Percentiles rank a stretch among this genome's conserved stretches.
Conservation (phyloP, 2,797 vertebrate species). For the Oreortyx pictus region DNA sequence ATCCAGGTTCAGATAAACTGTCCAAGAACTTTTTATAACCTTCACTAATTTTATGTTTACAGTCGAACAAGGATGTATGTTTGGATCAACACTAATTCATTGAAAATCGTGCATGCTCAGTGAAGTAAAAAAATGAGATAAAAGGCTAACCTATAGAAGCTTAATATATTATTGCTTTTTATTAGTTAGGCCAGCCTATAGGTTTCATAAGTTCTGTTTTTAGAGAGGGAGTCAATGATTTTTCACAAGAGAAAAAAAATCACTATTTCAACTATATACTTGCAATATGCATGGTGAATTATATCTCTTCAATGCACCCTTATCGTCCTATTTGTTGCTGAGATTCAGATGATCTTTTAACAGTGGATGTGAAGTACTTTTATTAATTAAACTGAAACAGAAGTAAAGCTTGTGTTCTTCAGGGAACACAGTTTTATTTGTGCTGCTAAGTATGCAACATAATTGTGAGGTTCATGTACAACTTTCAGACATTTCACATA, state of each 20-base stretch:
- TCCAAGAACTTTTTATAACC: background rate
- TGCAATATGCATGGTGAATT: background rate
- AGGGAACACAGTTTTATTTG: background rate
- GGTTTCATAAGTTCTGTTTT: background rate
- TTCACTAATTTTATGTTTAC: background rate
- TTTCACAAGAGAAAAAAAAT: background rate
- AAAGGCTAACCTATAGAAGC: background rate
- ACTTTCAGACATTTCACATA: background rate
- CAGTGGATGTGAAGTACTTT: background rate
- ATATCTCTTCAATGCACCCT: background rate
- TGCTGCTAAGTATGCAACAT: background rate
- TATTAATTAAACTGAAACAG: background rate
- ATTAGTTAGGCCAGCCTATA: background rate
- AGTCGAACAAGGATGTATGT: background rate
- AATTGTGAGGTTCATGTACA: background rate
- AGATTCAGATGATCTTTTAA: background rate
- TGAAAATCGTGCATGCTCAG: background rate
- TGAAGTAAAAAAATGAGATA: background rate
- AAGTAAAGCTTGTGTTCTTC: background rate
- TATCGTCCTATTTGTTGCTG: background rate
- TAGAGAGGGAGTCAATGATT: background rate
- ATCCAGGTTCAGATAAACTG: background rate
- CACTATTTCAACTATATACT: background rate
- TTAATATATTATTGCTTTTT: background rate
- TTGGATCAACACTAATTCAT: background rate